Base-by-base conservation (phyloP, 2,113 vertebrate genomes). In the human region DNA sequence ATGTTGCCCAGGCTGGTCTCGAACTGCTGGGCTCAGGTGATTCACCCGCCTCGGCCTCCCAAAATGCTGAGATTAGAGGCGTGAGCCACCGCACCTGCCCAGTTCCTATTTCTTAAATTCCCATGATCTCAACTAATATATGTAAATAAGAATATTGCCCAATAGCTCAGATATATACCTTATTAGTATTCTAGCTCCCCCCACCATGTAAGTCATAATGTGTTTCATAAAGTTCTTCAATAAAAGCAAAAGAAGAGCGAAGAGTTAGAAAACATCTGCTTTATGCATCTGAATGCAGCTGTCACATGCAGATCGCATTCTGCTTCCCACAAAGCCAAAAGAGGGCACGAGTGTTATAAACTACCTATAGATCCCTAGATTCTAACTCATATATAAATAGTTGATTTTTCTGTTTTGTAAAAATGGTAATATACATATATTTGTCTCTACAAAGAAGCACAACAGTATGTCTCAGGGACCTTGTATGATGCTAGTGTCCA, bases 71-170 rank as follows among this genome's bases (percentile, higher is more conserved):
- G 61, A 64, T 64, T 32, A 64, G 27, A 32, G 27, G 61, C 11
- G 11, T 64, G 61, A 64, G 27, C 27, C 27, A 64, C 27, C 5
- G 0, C 61, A 64, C 61, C 27, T 30, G 27, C 27, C 27, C 13
- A 70, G 59, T 93, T 89, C 17, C 20, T 57, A 64, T 57, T 93
- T 95, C 38, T 90, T 92, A 57, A 88, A 55, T 85, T 61, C 76
- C 25, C 35, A 9, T 59, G 25, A 12, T 75, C 17, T 88, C 38
- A 48, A 22, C 5, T 38, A 13, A 68, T 40, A 55, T 18, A 68
- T 97, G 35, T 50, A 52, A 48, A 3, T 68, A 48, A 79, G 38
- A 16, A 11, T 90, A 35, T 86, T 70, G 25, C 32, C 25, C 8
- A 6, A 30, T 45, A 86, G 68, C 72, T 68, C 50, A 89, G 30